Percentiles rank a stretch among this genome's conserved stretches.
Evolutionary conservation across 1,140 invertebrate species (phyloP).

Genomic region (Saccostrea cuccullata): DNA sequence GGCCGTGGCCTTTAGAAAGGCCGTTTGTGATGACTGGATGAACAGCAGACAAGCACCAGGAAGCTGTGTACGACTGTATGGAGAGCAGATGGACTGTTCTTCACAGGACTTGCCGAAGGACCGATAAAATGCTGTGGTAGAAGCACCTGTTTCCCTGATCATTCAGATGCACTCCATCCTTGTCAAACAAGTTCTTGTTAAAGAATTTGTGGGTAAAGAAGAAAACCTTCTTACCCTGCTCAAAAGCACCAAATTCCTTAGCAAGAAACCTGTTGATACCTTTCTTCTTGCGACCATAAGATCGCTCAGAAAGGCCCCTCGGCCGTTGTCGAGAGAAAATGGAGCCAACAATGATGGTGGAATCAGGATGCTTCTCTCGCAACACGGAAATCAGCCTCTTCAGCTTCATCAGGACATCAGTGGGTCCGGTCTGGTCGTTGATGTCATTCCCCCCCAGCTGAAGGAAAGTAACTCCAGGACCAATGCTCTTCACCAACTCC

Average conservation of each 20-base stretch:
- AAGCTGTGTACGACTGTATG: neutral
- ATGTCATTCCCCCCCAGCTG: slow-evolving; percentile 20
- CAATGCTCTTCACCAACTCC: neutral
- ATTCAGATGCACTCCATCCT: neutral
- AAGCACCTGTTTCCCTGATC: neutral
- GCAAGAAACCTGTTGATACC: neutral
- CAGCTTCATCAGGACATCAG: slow-evolving; percentile 17
- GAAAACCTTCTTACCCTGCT: neutral
- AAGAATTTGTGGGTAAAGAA: too few species aligned
- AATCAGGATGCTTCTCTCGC: neutral
- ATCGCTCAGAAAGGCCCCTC: neutral
- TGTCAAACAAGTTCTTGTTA: neutral
- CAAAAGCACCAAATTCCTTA: slow-evolving; percentile 20
- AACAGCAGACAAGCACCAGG: neutral
- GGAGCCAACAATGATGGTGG: slow-evolving; percentile 29
- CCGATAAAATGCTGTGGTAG: slow-evolving; percentile 25
- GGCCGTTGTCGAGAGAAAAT: neutral
- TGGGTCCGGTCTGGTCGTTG: neutral
- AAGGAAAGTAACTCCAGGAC: slow-evolving; percentile 35
- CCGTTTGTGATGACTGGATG: neutral
- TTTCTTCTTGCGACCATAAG: neutral
- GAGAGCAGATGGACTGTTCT: neutral
- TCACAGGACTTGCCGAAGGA: neutral
- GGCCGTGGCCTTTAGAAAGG: slow-evolving; percentile 17
- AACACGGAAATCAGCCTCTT: neutral